Evolutionary conservation across 1,140 invertebrate genomes (phyloP).

Genomic region (Galleria mellonella): DNA sequence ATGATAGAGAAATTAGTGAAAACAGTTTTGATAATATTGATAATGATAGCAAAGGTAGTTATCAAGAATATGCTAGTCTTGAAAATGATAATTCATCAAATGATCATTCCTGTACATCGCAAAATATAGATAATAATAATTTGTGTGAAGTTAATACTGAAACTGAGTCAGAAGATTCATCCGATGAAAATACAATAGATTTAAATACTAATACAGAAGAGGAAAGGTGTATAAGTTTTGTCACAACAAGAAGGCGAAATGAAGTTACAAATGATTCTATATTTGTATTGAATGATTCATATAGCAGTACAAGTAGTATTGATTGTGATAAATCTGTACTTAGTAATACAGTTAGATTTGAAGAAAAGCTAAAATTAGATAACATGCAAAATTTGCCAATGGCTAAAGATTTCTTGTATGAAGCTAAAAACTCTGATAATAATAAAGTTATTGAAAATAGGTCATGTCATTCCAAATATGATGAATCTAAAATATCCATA

Average conservation of each 20-base stretch:
- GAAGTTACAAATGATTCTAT: slow-evolving; percentile 37
- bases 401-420: neutral
- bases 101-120: neutral
- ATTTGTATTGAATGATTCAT: slow-evolving; percentile 30
- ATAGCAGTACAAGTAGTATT: slow-evolving; percentile 19
- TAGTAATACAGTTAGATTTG: slow-evolving; percentile 19
- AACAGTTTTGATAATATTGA: slow-evolving; percentile 10
- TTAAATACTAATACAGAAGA: slow-evolving; percentile 18
- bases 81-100: slow-evolving; percentile 1
- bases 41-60: slow-evolving; percentile 4
- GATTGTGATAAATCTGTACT: slow-evolving; percentile 40
- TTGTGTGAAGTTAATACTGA: neutral
- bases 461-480: neutral
- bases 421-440: neutral
- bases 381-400: slow-evolving; percentile 3
- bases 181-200: slow-evolving; percentile 9
- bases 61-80: slow-evolving; percentile 1
- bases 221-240: slow-evolving; percentile 36
- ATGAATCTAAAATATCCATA: neutral
- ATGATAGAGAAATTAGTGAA: slow-evolving; percentile 2
- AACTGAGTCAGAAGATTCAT: neutral
- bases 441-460: neutral
- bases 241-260: slow-evolving; percentile 52
- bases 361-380: slow-evolving; percentile 4
- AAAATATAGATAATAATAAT: neutral